Evolutionary conservation across 2,797 vertebrate species (phyloP).

Genomic region (Enteromius trimaculatus): DNA sequence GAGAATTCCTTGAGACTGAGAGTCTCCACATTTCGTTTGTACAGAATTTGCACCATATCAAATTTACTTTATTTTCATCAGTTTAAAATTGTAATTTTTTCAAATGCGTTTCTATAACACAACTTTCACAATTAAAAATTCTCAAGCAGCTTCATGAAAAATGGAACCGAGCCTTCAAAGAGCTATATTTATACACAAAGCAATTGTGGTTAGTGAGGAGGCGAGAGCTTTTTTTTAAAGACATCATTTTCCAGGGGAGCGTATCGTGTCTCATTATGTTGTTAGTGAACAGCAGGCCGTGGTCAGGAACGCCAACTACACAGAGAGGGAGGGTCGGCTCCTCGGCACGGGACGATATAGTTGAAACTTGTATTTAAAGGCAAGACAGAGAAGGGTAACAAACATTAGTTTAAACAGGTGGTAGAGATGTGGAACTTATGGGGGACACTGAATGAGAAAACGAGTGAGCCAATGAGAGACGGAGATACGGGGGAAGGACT

Average conservation of each 20-base stretch:
- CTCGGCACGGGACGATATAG: not conserved
- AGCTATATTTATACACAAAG: constrained; percentile 50
- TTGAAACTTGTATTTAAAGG: constrained; percentile 13
- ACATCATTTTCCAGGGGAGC: constrained; percentile 17
- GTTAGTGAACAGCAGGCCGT: constrained; percentile 33
- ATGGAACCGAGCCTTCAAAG: not conserved
- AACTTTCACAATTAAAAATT: not conserved
- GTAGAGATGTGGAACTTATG: not conserved
- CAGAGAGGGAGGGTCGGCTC: constrained; percentile 1
- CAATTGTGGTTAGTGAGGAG: constrained; percentile 44
- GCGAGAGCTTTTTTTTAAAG: constrained; percentile 46
- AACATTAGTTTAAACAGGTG: constrained; percentile 10
- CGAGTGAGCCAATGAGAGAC: not conserved
- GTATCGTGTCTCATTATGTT: constrained; percentile 32
- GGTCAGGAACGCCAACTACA: constrained; percentile 25
- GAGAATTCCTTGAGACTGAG: not conserved
- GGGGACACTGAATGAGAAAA: constrained; percentile 9
- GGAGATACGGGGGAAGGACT: not conserved
- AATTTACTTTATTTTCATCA: not conserved
- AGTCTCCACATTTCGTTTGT: not conserved
- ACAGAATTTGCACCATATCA: not conserved
- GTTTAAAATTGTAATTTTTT: not conserved
- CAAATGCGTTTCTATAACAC: not conserved
- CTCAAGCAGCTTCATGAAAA: not conserved
- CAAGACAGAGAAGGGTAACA: constrained; percentile 11